Conservation (phyloP, 2,888 invertebrate species). For the Tyria jacobaeae region DNA sequence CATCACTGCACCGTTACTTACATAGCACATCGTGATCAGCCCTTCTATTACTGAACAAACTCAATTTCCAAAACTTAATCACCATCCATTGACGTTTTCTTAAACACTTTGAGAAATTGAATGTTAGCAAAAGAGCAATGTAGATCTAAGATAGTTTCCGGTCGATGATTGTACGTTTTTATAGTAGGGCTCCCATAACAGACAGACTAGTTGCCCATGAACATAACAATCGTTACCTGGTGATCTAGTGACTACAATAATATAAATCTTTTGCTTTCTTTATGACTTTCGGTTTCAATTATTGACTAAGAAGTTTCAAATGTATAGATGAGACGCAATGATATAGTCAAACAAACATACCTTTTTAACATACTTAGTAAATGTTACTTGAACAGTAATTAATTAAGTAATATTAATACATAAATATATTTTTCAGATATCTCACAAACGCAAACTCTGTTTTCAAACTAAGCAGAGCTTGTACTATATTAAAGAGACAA, state of each 20-base stretch:
- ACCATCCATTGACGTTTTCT: conserved; percentile 26
- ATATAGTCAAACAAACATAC: conserved; percentile 32
- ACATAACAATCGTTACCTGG: conserved; percentile 77
- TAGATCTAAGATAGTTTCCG: conserved; percentile 27
- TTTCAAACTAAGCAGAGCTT: too few species aligned
- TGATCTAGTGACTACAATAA: conserved; percentile 81
- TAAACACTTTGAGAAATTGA: background rate
- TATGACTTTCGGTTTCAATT: conserved; percentile 78
- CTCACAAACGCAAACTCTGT: too few species aligned
- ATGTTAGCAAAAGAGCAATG: conserved; percentile 46
- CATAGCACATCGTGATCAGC: conserved; percentile 73
- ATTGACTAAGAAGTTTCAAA: conserved; percentile 59
- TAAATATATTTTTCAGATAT: too few species aligned
- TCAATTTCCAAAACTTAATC: conserved; percentile 30
- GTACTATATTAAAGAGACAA: too few species aligned
- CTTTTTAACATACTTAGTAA: too few species aligned
- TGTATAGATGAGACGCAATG: conserved; percentile 37
- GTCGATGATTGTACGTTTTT: conserved; percentile 22
- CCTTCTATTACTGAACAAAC: conserved; percentile 55
- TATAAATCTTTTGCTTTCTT: conserved; percentile 70
- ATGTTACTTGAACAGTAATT: background rate
- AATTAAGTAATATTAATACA: too few species aligned
- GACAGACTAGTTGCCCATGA: conserved; percentile 63
- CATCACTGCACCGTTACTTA: conserved; percentile 82
- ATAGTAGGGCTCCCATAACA: conserved; percentile 54